These are phyloP conservation scores for Cynaeus angustus DNA, from an alignment of 2,888 invertebrate species.

Conservation along the genomic window DNA sequence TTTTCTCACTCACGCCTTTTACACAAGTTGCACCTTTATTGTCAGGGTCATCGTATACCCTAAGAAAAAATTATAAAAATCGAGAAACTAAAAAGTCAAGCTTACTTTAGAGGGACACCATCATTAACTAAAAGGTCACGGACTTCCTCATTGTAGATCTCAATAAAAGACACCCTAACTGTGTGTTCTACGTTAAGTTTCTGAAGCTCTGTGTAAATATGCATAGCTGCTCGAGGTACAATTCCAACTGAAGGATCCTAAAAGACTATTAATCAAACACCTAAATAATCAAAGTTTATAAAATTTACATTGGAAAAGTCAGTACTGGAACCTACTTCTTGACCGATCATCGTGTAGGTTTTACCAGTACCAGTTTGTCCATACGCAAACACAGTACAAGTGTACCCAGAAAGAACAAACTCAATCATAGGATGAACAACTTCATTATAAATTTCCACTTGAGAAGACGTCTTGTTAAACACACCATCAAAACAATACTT, in stretches of 20 bases:
- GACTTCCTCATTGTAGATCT: constrained; percentile 97
- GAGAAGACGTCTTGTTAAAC: constrained; percentile 87
- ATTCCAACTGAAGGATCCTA: constrained; percentile 94
- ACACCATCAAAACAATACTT: constrained; percentile 85
- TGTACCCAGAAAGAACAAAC: constrained; percentile 95
- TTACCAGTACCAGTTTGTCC: constrained; percentile 96
- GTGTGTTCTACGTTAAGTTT: constrained; percentile 85
- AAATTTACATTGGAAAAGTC: constrained; percentile 4
- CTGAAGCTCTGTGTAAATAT: constrained; percentile 91
- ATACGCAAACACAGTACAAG: constrained; percentile 98
- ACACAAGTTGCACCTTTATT: constrained; percentile 94
- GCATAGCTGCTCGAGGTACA: constrained; percentile 92
- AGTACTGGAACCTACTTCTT: constrained; percentile 73
- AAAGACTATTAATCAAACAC: neutral
- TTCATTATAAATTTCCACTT: constrained; percentile 92
- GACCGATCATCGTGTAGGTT: constrained; percentile 89
- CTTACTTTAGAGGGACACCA: constrained; percentile 24
- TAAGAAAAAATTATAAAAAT: neutral
- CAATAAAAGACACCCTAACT: constrained; percentile 94
- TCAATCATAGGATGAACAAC: constrained; percentile 92
- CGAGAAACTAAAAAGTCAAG: neutral
- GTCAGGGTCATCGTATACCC: constrained; percentile 74
- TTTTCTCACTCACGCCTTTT: constrained; percentile 92
- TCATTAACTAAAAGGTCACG: constrained; percentile 80
- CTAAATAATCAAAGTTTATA: neutral